These are phyloP conservation scores for Notodonta ziczac DNA, from an alignment of 2,888 invertebrate species.

Conservation along the genomic window DNA sequence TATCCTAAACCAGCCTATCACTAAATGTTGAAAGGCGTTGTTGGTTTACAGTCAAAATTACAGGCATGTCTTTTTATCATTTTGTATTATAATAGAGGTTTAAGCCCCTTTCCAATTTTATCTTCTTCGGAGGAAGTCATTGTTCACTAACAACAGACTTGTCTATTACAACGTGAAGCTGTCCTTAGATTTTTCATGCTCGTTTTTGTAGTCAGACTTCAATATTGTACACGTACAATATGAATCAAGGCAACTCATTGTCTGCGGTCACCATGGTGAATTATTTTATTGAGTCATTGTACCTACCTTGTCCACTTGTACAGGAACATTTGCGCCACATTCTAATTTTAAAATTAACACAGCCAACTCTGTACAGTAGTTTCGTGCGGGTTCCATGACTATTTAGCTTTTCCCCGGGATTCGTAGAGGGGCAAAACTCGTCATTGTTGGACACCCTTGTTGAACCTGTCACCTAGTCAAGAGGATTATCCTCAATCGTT, in stretches of 20 bases:
- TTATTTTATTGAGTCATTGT: neutral
- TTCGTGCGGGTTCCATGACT: too few species aligned
- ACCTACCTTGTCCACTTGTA: neutral
- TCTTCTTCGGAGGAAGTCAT: neutral
- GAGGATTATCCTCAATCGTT: too few species aligned
- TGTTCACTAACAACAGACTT: slow-evolving; percentile 3
- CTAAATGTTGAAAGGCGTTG: too few species aligned
- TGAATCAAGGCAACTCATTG: slow-evolving; percentile 3
- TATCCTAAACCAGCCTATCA: too few species aligned
- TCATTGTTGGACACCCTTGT: too few species aligned
- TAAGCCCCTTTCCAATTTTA: neutral
- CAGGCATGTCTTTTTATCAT: too few species aligned
- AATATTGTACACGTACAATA: slow-evolving; percentile 1
- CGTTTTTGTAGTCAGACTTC: neutral
- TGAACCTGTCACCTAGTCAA: too few species aligned
- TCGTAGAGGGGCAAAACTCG: too few species aligned
- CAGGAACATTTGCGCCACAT: neutral
- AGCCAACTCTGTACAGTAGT: neutral
- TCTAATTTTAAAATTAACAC: neutral
- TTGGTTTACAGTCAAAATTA: too few species aligned
- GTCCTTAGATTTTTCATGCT: slow-evolving; percentile 5
- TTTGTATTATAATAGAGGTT: neutral
- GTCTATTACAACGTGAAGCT: neutral
- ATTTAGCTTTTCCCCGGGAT: too few species aligned
- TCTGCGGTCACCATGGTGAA: slow-evolving; percentile 1